These are phyloP conservation scores for Isotomurus palustris DNA, from an alignment of 2,888 invertebrate genomes.

Conservation along the genomic window DNA sequence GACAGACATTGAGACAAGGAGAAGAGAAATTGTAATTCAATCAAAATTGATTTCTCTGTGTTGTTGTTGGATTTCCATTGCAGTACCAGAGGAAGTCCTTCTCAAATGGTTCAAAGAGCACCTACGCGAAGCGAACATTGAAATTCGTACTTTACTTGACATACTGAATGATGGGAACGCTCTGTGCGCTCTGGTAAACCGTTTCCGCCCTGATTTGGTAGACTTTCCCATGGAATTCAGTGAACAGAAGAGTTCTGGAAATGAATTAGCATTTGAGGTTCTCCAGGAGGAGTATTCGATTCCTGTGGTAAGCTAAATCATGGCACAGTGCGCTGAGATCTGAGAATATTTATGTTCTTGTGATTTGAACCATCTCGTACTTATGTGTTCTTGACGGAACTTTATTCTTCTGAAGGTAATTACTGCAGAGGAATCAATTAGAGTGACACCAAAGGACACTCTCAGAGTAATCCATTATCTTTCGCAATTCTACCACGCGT, in stretches of 20 bases:
- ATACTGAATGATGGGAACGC: conserved; percentile 34
- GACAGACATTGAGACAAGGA: no score
- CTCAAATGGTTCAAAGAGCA: conserved; percentile 37
- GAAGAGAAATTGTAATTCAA: no score
- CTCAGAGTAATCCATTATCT: conserved; percentile 28
- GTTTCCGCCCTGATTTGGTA: conserved; percentile 43
- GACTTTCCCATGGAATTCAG: conserved; percentile 34
- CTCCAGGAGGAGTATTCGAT: conserved; percentile 38
- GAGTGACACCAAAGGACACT: conserved; percentile 16
- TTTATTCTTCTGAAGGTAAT: conserved; percentile 4
- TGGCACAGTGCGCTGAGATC: neutral
- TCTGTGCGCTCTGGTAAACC: conserved; percentile 32
- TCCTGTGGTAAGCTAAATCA: conserved; percentile 10
- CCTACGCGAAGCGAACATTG: conserved; percentile 16
- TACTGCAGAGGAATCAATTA: conserved; percentile 22
- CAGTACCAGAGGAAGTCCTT: conserved; percentile 24
- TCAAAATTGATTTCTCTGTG: neutral
- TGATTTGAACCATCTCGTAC: no score
- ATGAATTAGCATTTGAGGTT: conserved; percentile 42
- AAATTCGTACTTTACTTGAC: conserved; percentile 30
- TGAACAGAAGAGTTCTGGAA: conserved; percentile 31
- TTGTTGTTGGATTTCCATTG: neutral
- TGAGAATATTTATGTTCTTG: neutral
- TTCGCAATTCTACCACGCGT: conserved; percentile 35
- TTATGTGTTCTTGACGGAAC: neutral